Evolutionary conservation across 2,888 invertebrate species (phyloP).

Genomic region (Drosophila mulleri): DNA sequence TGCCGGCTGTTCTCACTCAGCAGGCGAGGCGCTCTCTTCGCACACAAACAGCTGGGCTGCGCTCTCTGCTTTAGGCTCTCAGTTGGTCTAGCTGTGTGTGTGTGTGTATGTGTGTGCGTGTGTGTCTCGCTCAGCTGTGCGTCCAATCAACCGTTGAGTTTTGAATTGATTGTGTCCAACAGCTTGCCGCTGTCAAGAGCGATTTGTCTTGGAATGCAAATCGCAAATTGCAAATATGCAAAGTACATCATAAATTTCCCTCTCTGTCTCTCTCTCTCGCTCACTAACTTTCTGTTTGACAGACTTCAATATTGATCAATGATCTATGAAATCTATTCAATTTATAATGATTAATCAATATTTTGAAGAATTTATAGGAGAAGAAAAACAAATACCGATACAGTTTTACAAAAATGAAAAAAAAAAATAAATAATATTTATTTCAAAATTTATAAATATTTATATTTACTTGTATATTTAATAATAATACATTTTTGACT

Average conservation of each 20-base stretch:
- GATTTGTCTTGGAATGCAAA: constrained; percentile 6
- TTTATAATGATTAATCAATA: background rate
- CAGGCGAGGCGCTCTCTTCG: constrained; percentile 10
- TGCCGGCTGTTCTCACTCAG: constrained; percentile 55
- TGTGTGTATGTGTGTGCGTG: constrained; percentile 5
- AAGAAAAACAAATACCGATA: too few species aligned
- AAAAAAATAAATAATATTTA: too few species aligned
- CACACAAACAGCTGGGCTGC: constrained; percentile 50
- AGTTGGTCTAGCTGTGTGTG: background rate
- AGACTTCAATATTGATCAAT: background rate
- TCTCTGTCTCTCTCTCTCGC: background rate
- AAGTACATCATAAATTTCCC: background rate
- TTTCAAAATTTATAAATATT: too few species aligned
- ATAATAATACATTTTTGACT: too few species aligned
- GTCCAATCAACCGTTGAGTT: constrained; percentile 60
- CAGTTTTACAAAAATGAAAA: too few species aligned
- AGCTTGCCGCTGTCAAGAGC: constrained; percentile 29
- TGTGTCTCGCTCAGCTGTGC: constrained; percentile 68
- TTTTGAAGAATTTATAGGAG: background rate
- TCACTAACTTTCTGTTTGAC: background rate
- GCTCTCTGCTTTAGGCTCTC: constrained; percentile 6
- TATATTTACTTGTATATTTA: too few species aligned
- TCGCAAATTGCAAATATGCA: constrained; percentile 12
- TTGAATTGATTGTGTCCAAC: constrained; percentile 33
- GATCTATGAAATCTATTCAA: background rate